These are phyloP conservation scores for Rousettus leschenaultii DNA, from an alignment of 2,113 vertebrate genomes.

Conservation along the genomic window DNA sequence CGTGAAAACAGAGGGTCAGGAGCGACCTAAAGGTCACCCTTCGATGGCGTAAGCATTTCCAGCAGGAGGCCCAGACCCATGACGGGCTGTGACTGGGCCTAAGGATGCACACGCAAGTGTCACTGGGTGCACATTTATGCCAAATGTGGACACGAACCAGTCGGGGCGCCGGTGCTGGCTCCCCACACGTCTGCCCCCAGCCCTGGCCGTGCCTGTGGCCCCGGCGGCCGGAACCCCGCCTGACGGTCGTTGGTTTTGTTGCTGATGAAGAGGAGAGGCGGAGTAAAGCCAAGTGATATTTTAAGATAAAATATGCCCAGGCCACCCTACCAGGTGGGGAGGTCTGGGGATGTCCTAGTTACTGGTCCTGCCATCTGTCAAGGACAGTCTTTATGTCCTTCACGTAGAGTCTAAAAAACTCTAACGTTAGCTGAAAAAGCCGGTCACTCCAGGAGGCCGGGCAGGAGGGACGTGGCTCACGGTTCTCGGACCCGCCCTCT, in stretches of 20 bases:
- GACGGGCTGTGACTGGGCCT: too few species aligned
- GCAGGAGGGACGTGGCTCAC: too few species aligned
- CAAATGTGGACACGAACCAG: accelerated
- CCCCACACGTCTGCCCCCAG: neutral
- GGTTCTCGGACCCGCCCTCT: too few species aligned
- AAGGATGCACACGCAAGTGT: too few species aligned
- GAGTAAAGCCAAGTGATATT: too few species aligned
- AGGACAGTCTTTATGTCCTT: neutral
- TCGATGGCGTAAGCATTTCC: accelerated
- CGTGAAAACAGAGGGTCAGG: accelerated
- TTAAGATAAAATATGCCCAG: neutral
- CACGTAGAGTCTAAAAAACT: too few species aligned
- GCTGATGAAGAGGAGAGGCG: neutral
- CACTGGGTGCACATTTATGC: accelerated
- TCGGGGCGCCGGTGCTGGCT: accelerated
- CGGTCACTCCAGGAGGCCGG: too few species aligned
- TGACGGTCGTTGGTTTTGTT: too few species aligned
- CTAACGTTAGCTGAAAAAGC: too few species aligned
- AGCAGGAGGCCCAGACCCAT: neutral
- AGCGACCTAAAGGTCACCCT: too few species aligned
- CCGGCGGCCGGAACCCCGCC: accelerated
- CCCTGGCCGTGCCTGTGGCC: accelerated
- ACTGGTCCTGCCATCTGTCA: accelerated
- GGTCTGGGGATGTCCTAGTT: too few species aligned
- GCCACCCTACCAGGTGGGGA: too few species aligned